Percentiles rank a stretch among this genome's conserved stretches.
Conservation (phyloP, 2,113 vertebrate genomes). For the Felis catus region F.catus_Fca126_mat1.0 CM031417.1:71319501-71320000, state of each 20-base stretch:
- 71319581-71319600: constrained; percentile 17
- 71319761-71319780: constrained; percentile 91
- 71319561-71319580: constrained; percentile 80
- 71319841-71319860: constrained; percentile 90
- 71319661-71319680: constrained; percentile 85
- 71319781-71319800: constrained; percentile 87
- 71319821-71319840: constrained; percentile 90
- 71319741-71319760: constrained; percentile 81
- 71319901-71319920: constrained; percentile 90
- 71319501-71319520: constrained; percentile 86
- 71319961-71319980: constrained; percentile 79
- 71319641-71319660: background rate
- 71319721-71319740: constrained; percentile 92
- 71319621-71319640: background rate
- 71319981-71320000: constrained; percentile 74
- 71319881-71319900: constrained; percentile 84
- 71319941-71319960: constrained; percentile 84
- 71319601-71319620: background rate
- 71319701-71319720: constrained; percentile 88
- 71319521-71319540: constrained; percentile 84
- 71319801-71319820: constrained; percentile 91
- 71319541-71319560: constrained; percentile 84
- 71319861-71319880: constrained; percentile 88
- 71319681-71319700: constrained; percentile 91
- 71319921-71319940: constrained; percentile 88